These are phyloP conservation scores for Brachylomia viminalis DNA, from an alignment of 2,888 invertebrate species.

Conservation along the genomic window DNA sequence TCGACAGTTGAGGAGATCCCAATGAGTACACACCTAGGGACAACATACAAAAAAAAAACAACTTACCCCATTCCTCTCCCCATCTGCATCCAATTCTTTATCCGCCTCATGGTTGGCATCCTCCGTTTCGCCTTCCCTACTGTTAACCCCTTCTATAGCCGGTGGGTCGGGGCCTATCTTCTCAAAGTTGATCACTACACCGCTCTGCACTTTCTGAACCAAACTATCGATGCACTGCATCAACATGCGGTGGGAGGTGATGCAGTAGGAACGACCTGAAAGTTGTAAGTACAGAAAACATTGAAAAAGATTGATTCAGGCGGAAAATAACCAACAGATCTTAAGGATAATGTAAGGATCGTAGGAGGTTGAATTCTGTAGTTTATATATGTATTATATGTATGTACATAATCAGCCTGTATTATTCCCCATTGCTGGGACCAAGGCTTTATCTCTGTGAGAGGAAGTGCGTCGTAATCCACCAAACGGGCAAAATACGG, in stretches of 20 bases:
- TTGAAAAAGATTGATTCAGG: background rate
- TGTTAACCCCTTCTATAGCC: conserved; percentile 90
- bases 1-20: background rate
- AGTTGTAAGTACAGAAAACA: background rate
- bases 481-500: no score
- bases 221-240: conserved; percentile 99
- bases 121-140: conserved; percentile 88
- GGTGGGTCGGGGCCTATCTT: conserved; percentile 97
- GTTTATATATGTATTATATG: background rate
- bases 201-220: conserved; percentile 99
- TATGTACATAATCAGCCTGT: background rate
- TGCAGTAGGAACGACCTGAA: conserved; percentile 97
- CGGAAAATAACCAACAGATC: background rate
- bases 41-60: background rate
- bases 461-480: background rate
- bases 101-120: conserved; percentile 84
- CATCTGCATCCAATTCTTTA: conserved; percentile 87
- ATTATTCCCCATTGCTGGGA: background rate
- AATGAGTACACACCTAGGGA: no score
- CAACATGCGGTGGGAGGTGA: conserved; percentile 98
- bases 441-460: background rate
- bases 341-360: background rate
- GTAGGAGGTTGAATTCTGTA: background rate
- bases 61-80: conserved; percentile 88
- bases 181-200: conserved; percentile 99